A percentile compares a stretch with the other conserved stretches of the same genome.
Conservation (phyloP, 2,797 vertebrate genomes). For the Eurystomus glaucurus region DNA sequence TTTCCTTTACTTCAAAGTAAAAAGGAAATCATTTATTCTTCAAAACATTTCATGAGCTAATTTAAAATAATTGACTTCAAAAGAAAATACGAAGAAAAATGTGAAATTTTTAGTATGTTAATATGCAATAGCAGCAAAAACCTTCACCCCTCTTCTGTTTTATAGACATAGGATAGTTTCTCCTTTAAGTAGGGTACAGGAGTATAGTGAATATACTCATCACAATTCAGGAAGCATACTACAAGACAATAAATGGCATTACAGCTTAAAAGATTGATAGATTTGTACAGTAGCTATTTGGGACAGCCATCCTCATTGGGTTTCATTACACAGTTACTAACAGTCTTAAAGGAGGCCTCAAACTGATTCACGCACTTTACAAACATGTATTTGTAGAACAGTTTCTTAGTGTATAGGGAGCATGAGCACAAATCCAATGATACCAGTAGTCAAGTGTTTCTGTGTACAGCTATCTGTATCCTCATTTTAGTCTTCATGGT, state of each 20-base stretch:
- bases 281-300: not conserved
- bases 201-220: not conserved
- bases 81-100: constrained; percentile 19
- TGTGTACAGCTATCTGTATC: not conserved
- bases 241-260: not conserved
- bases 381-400: not conserved
- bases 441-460: not conserved
- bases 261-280: not conserved
- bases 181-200: not conserved
- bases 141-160: rapidly evolving
- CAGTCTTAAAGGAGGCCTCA: not conserved
- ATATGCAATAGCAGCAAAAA: not conserved
- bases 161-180: not conserved
- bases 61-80: constrained; percentile 47
- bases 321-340: not conserved
- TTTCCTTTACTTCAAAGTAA: constrained; percentile 52
- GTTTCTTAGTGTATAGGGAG: not conserved
- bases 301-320: not conserved
- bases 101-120: not conserved
- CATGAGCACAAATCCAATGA: not conserved
- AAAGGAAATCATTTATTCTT: constrained; percentile 35
- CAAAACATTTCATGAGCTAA: constrained; percentile 26
- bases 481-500: not conserved
- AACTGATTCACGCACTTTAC: not conserved
- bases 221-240: not conserved